phyloP scores from a whole-genome alignment of 2,113 vertebrate genomes.

The Baryphthengus martii region DNA sequence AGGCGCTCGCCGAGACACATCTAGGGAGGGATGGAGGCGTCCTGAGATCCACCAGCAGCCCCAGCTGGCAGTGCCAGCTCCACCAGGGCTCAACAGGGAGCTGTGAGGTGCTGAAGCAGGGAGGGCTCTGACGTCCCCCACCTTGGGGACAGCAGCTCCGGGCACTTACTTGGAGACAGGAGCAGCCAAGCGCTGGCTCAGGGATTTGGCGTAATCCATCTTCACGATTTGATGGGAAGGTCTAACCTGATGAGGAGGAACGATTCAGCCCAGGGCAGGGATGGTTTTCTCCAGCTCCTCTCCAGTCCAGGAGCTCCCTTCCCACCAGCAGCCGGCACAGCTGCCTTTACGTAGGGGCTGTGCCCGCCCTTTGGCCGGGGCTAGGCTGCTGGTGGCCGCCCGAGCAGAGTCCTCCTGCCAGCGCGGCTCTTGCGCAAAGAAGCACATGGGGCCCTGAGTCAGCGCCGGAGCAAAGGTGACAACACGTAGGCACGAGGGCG shows the following conservation, averaged over 20 bases:
- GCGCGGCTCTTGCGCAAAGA: background rate
- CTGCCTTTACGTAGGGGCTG: background rate
- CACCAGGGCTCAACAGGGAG: accelerated
- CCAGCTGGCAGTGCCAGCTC: accelerated
- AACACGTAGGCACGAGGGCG: background rate
- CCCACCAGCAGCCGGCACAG: accelerated
- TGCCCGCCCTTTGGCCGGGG: slow-evolving; percentile 8
- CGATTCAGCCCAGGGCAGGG: background rate
- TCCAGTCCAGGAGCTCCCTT: background rate
- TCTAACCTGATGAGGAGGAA: background rate
- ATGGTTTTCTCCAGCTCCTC: background rate
- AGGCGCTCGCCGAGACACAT: slow-evolving; percentile 79
- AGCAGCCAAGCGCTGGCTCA: slow-evolving; percentile 45
- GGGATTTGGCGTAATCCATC: slow-evolving; percentile 56
- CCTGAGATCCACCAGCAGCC: accelerated
- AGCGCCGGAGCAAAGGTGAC: slow-evolving; percentile 27
- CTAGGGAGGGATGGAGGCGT: slow-evolving; percentile 38
- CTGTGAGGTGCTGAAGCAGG: background rate
- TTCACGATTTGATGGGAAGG: accelerated
- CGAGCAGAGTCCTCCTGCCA: background rate
- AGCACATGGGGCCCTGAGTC: background rate
- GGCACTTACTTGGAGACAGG: slow-evolving; percentile 30
- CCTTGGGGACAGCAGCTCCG: accelerated
- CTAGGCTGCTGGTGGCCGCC: background rate
- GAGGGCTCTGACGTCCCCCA: accelerated